Evolutionary conservation across 2,797 vertebrate species (phyloP), one percentile per base, ranked within the genome.

Genomic region (Pseudochaenichthys georgianus): DNA sequence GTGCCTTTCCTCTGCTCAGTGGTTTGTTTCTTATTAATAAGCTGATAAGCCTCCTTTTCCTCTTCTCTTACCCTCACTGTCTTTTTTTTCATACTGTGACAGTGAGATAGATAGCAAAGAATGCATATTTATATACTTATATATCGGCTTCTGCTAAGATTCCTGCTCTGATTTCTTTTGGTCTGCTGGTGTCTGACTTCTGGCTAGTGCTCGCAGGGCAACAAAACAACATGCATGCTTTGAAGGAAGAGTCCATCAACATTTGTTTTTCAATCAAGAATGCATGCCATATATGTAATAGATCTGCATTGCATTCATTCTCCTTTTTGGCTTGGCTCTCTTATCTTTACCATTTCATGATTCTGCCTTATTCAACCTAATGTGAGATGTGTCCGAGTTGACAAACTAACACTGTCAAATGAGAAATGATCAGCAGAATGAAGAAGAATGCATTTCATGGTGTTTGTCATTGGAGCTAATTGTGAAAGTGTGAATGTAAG

Each of bases 351-450:
- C 43, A 46, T 71, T 78, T 68, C 78, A 79, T 77, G 34, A 80
- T 78, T 73, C 58, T 60, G 62, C 52, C 52, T 78, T 70, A 78
- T 85, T 64, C 66, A 73, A 80, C 61, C 63, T 67, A 21, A 81
- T 67, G 42, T 19, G 55, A 64, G 43, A 61, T 80, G 65, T 78
- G 61, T 81, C 63, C 78, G 77, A 75, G n/a, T 72, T 60, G 71
- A 63, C 65, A 75, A 71, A 83, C 84, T 86, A 87, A 88, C 77
- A 55, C 45, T 73, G 31, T 75, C 63, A 69, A 21, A 54, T 70
- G 41, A 78, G 45, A 58, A 50, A 62, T 74, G 17, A 60, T 75
- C 59, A 66, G 75, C 4, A 38, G 34, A 38, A 38, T 38, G 34
- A 38, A 38, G 34, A 54, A 71, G 59, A 77, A 43, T 61, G 19